Percentiles rank a stretch among this genome's conserved stretches.
phyloP scores from a whole-genome alignment of 2,888 invertebrate genomes.

The Scaptomyza caliginosa region DNA sequence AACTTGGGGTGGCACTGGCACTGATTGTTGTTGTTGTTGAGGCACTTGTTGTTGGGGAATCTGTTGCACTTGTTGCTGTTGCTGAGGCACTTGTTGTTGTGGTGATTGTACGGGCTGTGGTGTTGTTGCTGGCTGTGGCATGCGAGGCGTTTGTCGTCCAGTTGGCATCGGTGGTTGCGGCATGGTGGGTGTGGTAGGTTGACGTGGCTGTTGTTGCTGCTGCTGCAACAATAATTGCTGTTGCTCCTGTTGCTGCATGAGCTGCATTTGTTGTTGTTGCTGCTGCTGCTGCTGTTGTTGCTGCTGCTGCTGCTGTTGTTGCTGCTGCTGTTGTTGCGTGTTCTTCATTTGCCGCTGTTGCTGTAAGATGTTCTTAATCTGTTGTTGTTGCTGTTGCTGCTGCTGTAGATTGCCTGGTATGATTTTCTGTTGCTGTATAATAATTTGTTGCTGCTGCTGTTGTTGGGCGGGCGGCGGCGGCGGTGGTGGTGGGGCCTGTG shows the following conservation, averaged over 20 bases:
- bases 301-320: conserved; percentile 71
- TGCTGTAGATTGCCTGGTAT: conserved; percentile 74
- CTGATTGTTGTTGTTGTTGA: conserved; percentile 72
- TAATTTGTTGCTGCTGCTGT: conserved; percentile 77
- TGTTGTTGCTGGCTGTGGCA: conserved; percentile 77
- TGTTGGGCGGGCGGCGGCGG: conserved; percentile 54
- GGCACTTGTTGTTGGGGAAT: conserved; percentile 62
- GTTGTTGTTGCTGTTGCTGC: conserved; percentile 66
- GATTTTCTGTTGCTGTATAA: conserved; percentile 81
- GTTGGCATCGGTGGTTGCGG: conserved; percentile 75
- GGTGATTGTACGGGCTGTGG: conserved; percentile 81
- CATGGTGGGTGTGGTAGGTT: conserved; percentile 60
- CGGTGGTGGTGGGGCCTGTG: conserved; percentile 61
- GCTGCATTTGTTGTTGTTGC: conserved; percentile 56
- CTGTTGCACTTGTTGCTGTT: conserved; percentile 46
- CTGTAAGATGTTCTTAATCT: conserved; percentile 70
- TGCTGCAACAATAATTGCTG: conserved; percentile 57
- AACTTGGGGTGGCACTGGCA: conserved; percentile 78
- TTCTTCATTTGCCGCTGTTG: conserved; percentile 66
- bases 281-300: conserved; percentile 63
- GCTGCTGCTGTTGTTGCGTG: conserved; percentile 62
- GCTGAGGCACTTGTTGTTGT: conserved; percentile 70
- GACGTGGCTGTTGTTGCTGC: conserved; percentile 59
- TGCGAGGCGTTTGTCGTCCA: conserved; percentile 78
- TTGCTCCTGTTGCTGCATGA: conserved; percentile 39